A percentile compares a stretch with the other conserved stretches of the same genome.
Conservation (phyloP, 2,113 vertebrate genomes). For the Protobothrops flavoviridis region DNA sequence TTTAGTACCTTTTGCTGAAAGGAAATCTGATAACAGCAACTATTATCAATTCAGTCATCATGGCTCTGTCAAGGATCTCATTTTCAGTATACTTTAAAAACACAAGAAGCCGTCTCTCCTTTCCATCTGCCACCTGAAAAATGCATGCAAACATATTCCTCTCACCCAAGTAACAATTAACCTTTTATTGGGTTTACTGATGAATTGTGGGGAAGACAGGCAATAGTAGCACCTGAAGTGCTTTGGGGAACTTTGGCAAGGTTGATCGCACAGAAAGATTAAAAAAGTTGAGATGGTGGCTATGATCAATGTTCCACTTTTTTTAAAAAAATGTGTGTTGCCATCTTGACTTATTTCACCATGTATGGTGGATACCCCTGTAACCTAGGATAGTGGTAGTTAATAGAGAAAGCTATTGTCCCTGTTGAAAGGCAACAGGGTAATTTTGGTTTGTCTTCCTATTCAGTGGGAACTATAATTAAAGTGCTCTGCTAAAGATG, state of each 20-base stretch:
- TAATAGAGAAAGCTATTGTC: not conserved
- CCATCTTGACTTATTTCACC: not conserved
- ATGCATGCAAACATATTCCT: not conserved
- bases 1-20: not conserved
- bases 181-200: not conserved
- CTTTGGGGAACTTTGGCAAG: not conserved
- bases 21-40: not conserved
- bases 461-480: not conserved
- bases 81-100: not conserved
- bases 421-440: not conserved
- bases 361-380: not conserved
- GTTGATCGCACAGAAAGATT: not conserved
- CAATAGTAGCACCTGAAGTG: not conserved
- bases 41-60: not conserved
- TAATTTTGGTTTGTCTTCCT: not conserved
- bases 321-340: not conserved
- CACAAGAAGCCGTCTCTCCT: not conserved
- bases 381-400: not conserved
- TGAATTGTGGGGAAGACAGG: not conserved
- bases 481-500: not conserved
- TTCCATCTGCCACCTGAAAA: not conserved
- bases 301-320: not conserved
- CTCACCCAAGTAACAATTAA: not conserved
- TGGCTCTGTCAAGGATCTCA: not conserved
- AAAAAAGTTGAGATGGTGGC: not conserved